These are phyloP conservation scores for Hymenopus coronatus DNA, from an alignment of 2,888 invertebrate species.

Conservation along the genomic window DNA sequence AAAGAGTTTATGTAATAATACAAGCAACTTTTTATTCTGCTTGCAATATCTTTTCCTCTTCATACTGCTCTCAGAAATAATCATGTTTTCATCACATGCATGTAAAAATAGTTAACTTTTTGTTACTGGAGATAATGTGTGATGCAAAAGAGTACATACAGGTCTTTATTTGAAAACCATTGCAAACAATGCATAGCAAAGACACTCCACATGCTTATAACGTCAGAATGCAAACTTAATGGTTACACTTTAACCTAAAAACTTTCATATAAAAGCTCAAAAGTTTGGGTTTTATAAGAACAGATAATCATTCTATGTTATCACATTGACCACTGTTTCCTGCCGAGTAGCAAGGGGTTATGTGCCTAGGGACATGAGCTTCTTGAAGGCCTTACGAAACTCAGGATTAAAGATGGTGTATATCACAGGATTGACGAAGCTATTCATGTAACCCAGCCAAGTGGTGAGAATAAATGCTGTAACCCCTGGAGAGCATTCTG, in stretches of 20 bases:
- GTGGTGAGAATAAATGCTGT: constrained; percentile 91
- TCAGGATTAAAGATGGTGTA: constrained; percentile 96
- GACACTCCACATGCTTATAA: background rate
- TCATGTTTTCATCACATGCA: background rate
- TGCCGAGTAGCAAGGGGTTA: constrained; percentile 18
- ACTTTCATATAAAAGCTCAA: background rate
- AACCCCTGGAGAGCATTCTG: constrained; percentile 78
- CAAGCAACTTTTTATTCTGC: background rate
- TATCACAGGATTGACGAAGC: constrained; percentile 89
- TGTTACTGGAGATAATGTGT: background rate
- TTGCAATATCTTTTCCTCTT: background rate
- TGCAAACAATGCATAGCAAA: background rate
- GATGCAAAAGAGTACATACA: background rate
- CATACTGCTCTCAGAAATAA: background rate
- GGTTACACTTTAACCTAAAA: background rate
- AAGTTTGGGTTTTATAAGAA: background rate
- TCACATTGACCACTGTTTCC: background rate
- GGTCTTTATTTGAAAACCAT: background rate
- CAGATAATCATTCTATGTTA: background rate
- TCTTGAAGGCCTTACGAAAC: constrained; percentile 96
- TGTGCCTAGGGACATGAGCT: constrained; percentile 71
- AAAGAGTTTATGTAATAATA: background rate
- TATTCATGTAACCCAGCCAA: constrained; percentile 98
- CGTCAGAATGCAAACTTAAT: background rate
- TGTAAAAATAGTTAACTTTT: background rate